Evolutionary conservation across 2,888 invertebrate species (phyloP).

Genomic region (Sinopyrophorus schimmeli): DNA sequence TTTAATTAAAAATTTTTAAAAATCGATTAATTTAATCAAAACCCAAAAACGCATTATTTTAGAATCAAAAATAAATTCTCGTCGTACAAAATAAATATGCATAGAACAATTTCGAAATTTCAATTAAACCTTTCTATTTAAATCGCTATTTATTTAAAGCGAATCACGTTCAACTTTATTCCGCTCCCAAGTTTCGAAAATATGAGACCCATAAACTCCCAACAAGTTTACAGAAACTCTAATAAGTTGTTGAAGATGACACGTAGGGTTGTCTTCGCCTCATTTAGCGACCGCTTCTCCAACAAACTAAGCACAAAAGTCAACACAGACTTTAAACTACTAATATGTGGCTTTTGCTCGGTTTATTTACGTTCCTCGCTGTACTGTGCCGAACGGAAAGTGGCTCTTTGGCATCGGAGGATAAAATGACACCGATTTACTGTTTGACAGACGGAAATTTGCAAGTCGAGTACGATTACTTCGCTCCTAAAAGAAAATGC

Average conservation of each 20-base stretch:
- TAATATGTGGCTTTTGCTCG: conserved; percentile 33
- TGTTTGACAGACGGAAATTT: too few relatives aligned
- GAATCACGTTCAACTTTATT: conserved; percentile 22
- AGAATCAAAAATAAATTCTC: neutral
- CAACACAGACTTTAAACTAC: conserved; percentile 41
- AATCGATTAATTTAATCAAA: neutral
- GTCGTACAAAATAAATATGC: too few relatives aligned
- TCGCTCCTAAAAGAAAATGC: too few relatives aligned
- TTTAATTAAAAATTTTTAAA: neutral
- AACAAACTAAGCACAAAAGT: conserved; percentile 43
- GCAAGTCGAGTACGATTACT: too few relatives aligned
- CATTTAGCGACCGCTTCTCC: conserved; percentile 42
- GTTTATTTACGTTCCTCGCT: conserved; percentile 18
- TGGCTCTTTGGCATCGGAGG: too few relatives aligned
- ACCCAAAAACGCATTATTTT: neutral
- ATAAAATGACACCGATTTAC: too few relatives aligned
- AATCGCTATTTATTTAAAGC: conserved; percentile 17
- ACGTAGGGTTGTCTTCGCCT: conserved; percentile 43
- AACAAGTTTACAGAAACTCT: conserved; percentile 29
- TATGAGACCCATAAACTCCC: conserved; percentile 22
- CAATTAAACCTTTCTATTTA: too few relatives aligned
- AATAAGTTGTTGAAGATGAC: conserved; percentile 41
- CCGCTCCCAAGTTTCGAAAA: conserved; percentile 15
- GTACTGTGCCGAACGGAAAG: too few relatives aligned
- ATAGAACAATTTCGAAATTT: too few relatives aligned